Evolutionary conservation across 2,113 vertebrate genomes (phyloP).

Genomic region (Mohoua ochrocephala): DNA sequence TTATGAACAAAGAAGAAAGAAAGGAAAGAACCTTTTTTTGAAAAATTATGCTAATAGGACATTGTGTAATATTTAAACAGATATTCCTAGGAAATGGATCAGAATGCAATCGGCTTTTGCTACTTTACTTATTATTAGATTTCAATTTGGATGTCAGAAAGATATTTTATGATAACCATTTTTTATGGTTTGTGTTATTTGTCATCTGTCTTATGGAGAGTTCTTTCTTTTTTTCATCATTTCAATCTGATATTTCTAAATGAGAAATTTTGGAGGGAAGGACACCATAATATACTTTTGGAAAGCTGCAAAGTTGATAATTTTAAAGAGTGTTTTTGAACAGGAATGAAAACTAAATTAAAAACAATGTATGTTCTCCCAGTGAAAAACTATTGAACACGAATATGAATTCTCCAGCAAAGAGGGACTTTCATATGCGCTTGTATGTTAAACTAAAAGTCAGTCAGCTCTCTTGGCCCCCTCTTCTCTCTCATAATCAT

Average conservation of each 20-base stretch:
- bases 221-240: not conserved
- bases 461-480: not conserved
- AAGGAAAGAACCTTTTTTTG: not conserved
- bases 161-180: slow-evolving; percentile 10
- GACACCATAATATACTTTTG: not conserved
- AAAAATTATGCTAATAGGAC: not conserved
- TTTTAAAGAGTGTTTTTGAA: slow-evolving; percentile 22
- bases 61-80: not conserved
- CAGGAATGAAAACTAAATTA: not conserved
- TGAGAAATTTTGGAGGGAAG: slow-evolving; percentile 1
- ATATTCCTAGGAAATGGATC: not conserved
- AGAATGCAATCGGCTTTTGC: not conserved
- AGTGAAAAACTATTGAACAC: not conserved
- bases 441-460: not conserved
- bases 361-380: not conserved
- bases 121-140: slow-evolving; percentile 4
- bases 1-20: not conserved
- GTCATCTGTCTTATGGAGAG: not conserved
- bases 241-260: slow-evolving; percentile 14
- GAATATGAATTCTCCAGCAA: not conserved
- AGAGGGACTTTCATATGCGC: not conserved
- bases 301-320: not conserved
- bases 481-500: not conserved
- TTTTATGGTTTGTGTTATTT: slow-evolving; percentile 30
- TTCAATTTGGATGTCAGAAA: slow-evolving; percentile 9